Base-by-base conservation (phyloP, 2,888 invertebrate genomes). In the Drosophila nigricruria region DNA sequence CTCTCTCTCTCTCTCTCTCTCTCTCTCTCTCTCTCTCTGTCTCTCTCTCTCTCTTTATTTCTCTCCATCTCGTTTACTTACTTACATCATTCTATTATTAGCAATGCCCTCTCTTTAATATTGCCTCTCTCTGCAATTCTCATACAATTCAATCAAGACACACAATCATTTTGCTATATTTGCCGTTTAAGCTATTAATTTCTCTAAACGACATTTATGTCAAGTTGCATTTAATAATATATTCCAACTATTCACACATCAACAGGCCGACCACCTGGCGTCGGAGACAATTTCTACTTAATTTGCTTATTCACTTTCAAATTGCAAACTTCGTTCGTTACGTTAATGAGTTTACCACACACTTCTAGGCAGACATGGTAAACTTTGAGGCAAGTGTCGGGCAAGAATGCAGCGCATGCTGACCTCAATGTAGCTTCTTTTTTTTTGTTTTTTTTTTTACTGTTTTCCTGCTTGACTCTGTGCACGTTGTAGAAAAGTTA, bases 401-500 rank as follows among this genome's bases (percentile, higher is more conserved):
- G 30, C 38, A 27, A 18, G 30, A 40, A 54, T 53, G 60, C 30
- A 32, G 43, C 32, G 32, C 47, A 10, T 3, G 23, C 42, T 32
- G 23, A n/a, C 32, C 32, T 42, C 32, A 57, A 32, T 61, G 18
- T 34, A 9, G 32, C 20, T 47, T n/a, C n/a, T n/a, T n/a, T n/a
- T n/a, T n/a, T n/a, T n/a, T n/a, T n/a, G n/a, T n/a, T n/a, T n/a
- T n/a, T n/a, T n/a, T 25, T 38, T 49, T 14, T 2, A 10, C 30
- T 30, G 10, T 30, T n/a, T 27, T 18, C 9, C 47, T 6, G n/a
- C 2, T 18, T n/a, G 27, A 3, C 5, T 40, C 6, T 16, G 18
- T 10, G 47, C 34, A 16, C 38, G 20, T 32, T 23, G 45, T 38
- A 27, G 47, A 60, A 61, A 59, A 65, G 47, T 73, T 77, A 23